Evolutionary conservation across 2,113 vertebrate species (phyloP).

Genomic region (Pipa parva): DNA sequence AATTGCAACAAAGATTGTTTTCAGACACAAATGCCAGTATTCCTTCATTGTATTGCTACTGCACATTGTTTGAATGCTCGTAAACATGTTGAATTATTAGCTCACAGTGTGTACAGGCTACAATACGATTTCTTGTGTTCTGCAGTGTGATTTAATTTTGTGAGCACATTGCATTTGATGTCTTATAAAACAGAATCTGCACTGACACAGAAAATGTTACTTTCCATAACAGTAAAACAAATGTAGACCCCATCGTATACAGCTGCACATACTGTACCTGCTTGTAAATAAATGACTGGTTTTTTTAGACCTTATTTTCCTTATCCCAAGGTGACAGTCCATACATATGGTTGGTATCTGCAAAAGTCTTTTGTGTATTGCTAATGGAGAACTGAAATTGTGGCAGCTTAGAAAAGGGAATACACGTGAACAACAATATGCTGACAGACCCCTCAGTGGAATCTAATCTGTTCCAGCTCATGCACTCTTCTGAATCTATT

Average conservation of each 20-base stretch:
- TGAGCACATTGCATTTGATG: too few relatives aligned
- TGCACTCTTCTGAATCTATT: slow-evolving; percentile 87
- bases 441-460: slow-evolving; percentile 83
- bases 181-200: background rate
- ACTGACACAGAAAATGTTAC: background rate
- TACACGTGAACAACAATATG: slow-evolving; percentile 81
- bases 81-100: too few relatives aligned
- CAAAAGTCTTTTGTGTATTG: slow-evolving; percentile 84
- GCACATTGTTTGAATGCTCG: too few relatives aligned
- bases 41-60: too few relatives aligned
- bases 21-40: too few relatives aligned
- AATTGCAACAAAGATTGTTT: too few relatives aligned
- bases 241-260: too few relatives aligned
- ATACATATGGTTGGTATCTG: slow-evolving; percentile 75
- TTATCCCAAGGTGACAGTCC: slow-evolving; percentile 74
- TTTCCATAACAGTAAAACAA: background rate
- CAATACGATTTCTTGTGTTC: too few relatives aligned
- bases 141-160: too few relatives aligned
- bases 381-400: slow-evolving; percentile 82
- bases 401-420: slow-evolving; percentile 76
- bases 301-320: slow-evolving; percentile 68
- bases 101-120: too few relatives aligned
- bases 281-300: slow-evolving; percentile 76
- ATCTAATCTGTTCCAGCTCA: slow-evolving; percentile 88
- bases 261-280: slow-evolving; percentile 87